Evolutionary conservation across 2,888 invertebrate genomes (phyloP).

Genomic region (Tiliacea aurago): DNA sequence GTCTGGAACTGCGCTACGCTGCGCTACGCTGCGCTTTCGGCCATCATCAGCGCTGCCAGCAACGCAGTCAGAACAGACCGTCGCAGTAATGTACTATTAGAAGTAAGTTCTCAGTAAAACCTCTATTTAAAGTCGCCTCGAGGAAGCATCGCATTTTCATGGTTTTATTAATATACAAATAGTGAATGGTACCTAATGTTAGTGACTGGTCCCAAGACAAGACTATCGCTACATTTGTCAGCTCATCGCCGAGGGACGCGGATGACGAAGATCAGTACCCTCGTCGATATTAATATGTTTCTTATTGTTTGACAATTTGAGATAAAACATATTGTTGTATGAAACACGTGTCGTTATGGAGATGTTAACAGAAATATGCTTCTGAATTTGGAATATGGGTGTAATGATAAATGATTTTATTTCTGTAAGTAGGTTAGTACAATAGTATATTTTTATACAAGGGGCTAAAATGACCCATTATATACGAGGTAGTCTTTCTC

Average conservation of each 20-base stretch:
- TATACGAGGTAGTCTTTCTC: too few species aligned
- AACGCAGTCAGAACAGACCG: too few species aligned
- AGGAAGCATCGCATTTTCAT: background rate
- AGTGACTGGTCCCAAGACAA: background rate
- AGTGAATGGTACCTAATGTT: background rate
- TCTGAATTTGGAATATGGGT: too few species aligned
- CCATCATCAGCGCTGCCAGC: too few species aligned
- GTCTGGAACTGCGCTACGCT: too few species aligned
- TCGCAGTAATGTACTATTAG: background rate
- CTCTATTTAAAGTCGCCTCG: background rate
- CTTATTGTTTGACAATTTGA: conserved; percentile 33
- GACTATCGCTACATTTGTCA: conserved; percentile 40
- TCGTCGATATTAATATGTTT: conserved; percentile 14
- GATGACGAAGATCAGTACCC: conserved; percentile 42
- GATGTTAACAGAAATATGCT: background rate
- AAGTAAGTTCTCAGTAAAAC: too few species aligned
- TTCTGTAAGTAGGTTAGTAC: too few species aligned
- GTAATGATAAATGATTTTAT: too few species aligned
- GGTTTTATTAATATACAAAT: background rate
- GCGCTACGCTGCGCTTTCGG: too few species aligned
- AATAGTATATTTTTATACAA: too few species aligned
- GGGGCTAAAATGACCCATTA: too few species aligned
- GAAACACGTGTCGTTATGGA: background rate
- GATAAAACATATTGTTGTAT: conserved; percentile 27
- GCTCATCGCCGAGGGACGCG: conserved; percentile 14